Base-by-base conservation (phyloP, 2,113 vertebrate species). In the Rousettus leschenaultii region DNA sequence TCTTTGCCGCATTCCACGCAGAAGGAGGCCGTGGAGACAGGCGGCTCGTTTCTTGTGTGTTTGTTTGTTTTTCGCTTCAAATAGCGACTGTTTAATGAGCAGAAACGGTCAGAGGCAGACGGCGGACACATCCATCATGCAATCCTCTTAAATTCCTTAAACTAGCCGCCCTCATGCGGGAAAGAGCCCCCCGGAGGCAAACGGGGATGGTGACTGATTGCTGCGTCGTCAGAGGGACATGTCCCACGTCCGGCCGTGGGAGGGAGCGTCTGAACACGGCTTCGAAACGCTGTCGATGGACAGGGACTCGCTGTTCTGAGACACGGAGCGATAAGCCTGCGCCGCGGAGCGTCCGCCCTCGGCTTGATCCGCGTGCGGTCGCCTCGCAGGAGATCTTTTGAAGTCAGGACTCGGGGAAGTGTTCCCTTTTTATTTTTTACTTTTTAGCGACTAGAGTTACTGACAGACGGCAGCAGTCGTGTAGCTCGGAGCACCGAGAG, bases 141-240 rank as follows among this genome's bases (percentile, higher is more conserved):
- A 22, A 22, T 22, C 22, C 1, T 6, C 2, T 21, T 22, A 6
- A 57, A 35, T 88, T 45, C 53, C 53, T 84, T 55, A 43, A 33
- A 45, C 55, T 79, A 53, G 45, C 51, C 2, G 0, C 24, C 13
- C 33, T 59, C 63, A 0, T 78, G 30, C 40, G 28, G n/a, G 30
- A 35, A 16, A 68, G 22, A 48, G 45, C 18, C 82, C 0, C 26
- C 71, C 21, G 2, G 10, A 19, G 30, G 13, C 18, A 28, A 43
- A 10, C 75, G 55, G 14, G 57, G 21, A 3, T 0, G n/a, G 3
- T 33, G 63, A 63, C 33, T 43, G 30, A 82, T 90, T 12, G 24
- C 4, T 0, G 2, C 1, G 35, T 68, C 14, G 1, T 13, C 5
- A 4, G n/a, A 82, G 12, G 6, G n/a, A n/a, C n/a, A n/a, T n/a